Conservation (phyloP, 1,140 invertebrate genomes). For the Ladona fulva region DNA sequence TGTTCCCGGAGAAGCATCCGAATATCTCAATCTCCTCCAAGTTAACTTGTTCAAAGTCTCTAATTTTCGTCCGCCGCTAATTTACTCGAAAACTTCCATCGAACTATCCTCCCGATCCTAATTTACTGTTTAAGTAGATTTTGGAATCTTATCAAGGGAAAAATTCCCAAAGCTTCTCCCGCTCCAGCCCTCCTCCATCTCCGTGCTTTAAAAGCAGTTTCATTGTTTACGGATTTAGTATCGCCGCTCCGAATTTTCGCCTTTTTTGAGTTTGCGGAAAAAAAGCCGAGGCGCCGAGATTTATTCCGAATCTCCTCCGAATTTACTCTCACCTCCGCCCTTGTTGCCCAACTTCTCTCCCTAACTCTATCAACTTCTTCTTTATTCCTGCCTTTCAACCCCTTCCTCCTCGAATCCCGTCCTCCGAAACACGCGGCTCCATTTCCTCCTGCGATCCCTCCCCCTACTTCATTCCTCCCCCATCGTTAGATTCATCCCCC, state of each 20-base stretch:
- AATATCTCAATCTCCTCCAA: too few species aligned
- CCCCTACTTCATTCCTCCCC: too few species aligned
- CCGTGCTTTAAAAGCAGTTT: neutral
- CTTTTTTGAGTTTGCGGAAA: neutral
- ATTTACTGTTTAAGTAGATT: neutral
- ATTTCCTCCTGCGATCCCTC: too few species aligned
- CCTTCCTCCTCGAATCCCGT: too few species aligned
- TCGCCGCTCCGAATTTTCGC: neutral
- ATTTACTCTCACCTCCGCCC: neutral
- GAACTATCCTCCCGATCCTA: neutral
- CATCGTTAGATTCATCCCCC: too few species aligned
- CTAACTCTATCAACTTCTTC: slow-evolving; percentile 1
- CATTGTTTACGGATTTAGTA: neutral
- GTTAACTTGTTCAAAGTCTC: too few species aligned
- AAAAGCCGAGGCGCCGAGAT: neutral
- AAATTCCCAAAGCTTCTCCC: neutral
- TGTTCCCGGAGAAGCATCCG: too few species aligned
- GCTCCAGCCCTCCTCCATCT: neutral
- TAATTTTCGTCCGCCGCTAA: neutral
- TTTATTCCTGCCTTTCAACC: neutral
- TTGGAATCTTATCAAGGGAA: neutral
- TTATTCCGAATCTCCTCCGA: neutral
- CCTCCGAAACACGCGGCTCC: too few species aligned
- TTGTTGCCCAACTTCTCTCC: neutral
- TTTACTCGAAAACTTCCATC: neutral